phyloP scores from a whole-genome alignment of 2,888 invertebrate genomes.

The Pasiphila rectangulata region DNA sequence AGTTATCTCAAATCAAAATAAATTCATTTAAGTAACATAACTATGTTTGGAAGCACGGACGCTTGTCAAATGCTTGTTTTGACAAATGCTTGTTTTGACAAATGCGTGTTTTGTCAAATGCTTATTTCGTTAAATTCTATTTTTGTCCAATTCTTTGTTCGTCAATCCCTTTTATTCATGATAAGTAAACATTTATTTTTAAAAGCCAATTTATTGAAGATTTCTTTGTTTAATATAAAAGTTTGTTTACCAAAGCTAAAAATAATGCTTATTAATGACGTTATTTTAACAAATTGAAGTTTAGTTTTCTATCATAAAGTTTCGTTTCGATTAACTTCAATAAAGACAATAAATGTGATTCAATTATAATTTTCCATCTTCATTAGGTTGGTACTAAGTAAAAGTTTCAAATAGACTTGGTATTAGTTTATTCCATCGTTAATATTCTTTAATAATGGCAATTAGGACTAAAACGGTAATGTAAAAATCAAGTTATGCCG shows the following conservation, averaged over 20 bases:
- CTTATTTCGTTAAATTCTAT: too few species aligned
- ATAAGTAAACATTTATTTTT: neutral
- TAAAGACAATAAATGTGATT: constrained; percentile 15
- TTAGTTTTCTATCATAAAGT: constrained; percentile 10
- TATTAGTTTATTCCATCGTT: constrained; percentile 33
- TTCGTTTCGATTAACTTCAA: constrained; percentile 11
- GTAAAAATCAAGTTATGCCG: constrained; percentile 53
- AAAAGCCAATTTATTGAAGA: neutral
- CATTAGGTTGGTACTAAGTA: constrained; percentile 41
- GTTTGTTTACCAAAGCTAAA: neutral
- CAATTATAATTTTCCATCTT: constrained; percentile 24
- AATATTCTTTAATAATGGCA: constrained; percentile 49
- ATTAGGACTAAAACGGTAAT: constrained; percentile 52
- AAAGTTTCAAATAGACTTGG: constrained; percentile 36
- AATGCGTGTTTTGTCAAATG: too few species aligned
- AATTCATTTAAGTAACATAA: too few species aligned
- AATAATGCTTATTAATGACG: constrained; percentile 1
- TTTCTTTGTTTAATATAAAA: neutral
- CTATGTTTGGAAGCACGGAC: too few species aligned
- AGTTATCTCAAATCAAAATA: too few species aligned
- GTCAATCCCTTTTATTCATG: too few species aligned
- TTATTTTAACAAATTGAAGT: constrained; percentile 1
- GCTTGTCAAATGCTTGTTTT: too few species aligned
- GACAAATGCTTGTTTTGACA: too few species aligned
- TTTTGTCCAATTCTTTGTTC: too few species aligned